These are phyloP conservation scores for Lathronympha strigana DNA, from an alignment of 2,888 invertebrate species.

Conservation along the genomic window DNA sequence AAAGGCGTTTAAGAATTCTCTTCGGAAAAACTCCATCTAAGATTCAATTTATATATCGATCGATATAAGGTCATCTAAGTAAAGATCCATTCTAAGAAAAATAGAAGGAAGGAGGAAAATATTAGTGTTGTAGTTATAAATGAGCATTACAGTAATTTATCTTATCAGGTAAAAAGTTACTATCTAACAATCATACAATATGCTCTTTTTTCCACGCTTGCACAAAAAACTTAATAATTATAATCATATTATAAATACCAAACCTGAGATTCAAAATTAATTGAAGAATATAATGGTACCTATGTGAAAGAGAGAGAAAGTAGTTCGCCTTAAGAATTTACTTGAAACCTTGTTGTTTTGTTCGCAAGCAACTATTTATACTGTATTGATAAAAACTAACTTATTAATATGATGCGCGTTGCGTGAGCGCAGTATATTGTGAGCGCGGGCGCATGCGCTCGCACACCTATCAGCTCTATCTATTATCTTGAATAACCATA, in stretches of 20 bases:
- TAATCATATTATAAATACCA: too few species aligned
- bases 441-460: constrained; percentile 44
- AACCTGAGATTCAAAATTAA: too few species aligned
- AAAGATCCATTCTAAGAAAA: too few species aligned
- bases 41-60: too few species aligned
- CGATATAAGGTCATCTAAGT: too few species aligned
- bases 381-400: constrained; percentile 61
- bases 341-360: constrained; percentile 36
- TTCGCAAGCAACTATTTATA: constrained; percentile 47
- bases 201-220: background rate
- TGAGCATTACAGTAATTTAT: too few species aligned
- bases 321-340: constrained; percentile 37
- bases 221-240: background rate
- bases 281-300: too few species aligned
- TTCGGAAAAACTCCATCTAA: too few species aligned
- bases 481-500: constrained; percentile 38
- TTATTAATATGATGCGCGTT: constrained; percentile 66
- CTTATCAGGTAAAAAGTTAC: background rate
- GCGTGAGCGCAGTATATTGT: constrained; percentile 52
- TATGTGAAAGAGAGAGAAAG: constrained; percentile 13
- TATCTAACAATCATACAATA: background rate
- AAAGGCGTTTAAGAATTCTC: too few species aligned
- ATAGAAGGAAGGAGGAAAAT: too few species aligned
- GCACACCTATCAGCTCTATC: constrained; percentile 28
- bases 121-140: too few species aligned